Base-by-base conservation (phyloP, 2,113 vertebrate genomes). In the Lepus europaeus region DNA sequence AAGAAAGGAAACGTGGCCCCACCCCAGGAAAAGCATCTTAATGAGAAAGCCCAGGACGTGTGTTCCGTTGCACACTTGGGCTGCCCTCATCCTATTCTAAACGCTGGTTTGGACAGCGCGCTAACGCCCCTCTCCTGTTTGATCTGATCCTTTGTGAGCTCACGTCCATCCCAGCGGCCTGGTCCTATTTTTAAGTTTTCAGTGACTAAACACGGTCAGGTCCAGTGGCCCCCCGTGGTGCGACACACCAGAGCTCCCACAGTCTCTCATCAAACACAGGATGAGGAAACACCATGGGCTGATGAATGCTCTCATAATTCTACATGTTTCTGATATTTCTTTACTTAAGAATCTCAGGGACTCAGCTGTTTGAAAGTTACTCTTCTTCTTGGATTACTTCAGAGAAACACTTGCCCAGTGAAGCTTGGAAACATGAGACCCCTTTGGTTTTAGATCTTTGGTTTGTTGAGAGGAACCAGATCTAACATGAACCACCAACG, bases 21-120 rank as follows among this genome's bases (percentile, higher is more conserved):
- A 39, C 59, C 70, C 23, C 0, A 51, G 23, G 59, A 27, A 59
- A 61, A 92, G 23, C 64, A 82, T 89, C 87, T 69, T 68, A 51
- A 80, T 87, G 79, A 87, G 83, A 78, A 79, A 61, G 22, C n/a
- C 73, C 61, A 36, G 64, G 77, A 53, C 70, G 70, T 45, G 53
- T 51, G 77, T 33, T 61, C 19, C 73, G 70, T 14, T 90, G 77
- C 76, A 45, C 76, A 56, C 70, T 2, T 4, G 66, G 69, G 63
- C 69, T 90, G 94, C 96, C 80, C 94, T 90, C 76, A 72, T 89
- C 81, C 77, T 84, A 66, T 64, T 91, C 70, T 77, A 93, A 96
- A 96, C 93, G 85, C 85, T 96, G 78, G 68, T 94, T 97, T 95
- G 95, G 95, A 93, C 73, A 8, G 39, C 2, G 0, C 3, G 53